Evolutionary conservation across 2,113 vertebrate genomes (phyloP).

Genomic region (Syngnathus typhle): DNA sequence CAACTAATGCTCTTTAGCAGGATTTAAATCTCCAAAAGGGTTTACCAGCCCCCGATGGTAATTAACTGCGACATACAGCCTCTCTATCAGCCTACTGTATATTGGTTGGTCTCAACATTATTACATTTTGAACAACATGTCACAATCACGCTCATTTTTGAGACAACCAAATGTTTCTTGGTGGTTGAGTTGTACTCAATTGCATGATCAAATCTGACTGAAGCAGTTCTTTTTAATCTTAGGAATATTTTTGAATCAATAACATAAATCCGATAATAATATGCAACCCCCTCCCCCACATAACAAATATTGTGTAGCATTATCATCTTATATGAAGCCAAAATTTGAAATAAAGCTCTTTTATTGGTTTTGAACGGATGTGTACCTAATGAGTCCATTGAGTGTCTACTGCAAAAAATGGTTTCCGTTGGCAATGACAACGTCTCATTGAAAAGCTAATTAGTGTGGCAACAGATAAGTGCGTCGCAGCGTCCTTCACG

Average conservation of each 20-base stretch:
- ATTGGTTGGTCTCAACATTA: background rate
- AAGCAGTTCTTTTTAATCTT: no score
- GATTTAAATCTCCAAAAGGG: constrained; percentile 70
- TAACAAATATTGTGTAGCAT: background rate
- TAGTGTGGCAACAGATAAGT: constrained; percentile 32
- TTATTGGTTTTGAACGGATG: background rate
- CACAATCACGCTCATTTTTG: no score
- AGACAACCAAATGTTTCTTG: no score
- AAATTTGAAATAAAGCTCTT: background rate
- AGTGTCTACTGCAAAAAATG: background rate
- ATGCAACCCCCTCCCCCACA: background rate
- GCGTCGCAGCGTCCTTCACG: constrained; percentile 34
- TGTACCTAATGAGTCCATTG: background rate
- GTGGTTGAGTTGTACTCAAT: no score
- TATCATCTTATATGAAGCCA: background rate
- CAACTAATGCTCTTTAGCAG: constrained; percentile 71
- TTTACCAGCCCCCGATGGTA: constrained; percentile 65
- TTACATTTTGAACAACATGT: background rate
- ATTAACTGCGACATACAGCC: constrained; percentile 67
- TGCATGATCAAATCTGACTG: no score
- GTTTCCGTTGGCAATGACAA: constrained; percentile 47
- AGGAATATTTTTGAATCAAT: no score
- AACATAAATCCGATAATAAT: no score
- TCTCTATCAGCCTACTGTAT: constrained; percentile 37
- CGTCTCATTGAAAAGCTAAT: constrained; percentile 54